Conservation (phyloP, 2,113 vertebrate species). For the Typhlomys cinereus region DNA sequence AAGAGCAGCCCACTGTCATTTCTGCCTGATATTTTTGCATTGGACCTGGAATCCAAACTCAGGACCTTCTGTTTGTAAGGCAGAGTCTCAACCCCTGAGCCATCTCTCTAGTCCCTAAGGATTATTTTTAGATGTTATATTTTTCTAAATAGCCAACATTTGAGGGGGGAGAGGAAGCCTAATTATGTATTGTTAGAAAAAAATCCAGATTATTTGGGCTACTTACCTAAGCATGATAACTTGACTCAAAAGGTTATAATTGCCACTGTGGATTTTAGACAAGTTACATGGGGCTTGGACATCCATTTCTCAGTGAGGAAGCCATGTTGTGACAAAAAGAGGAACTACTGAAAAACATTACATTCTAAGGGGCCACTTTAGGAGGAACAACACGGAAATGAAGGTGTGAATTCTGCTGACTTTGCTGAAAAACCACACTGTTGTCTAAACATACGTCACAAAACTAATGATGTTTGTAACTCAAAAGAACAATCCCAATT, state of each 20-base stretch:
- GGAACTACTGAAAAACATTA: not conserved
- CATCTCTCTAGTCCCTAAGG: conserved; percentile 8
- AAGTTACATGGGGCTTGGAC: not conserved
- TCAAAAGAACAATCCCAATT: not conserved
- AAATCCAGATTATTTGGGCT: conserved; percentile 3
- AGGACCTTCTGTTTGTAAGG: too few species aligned
- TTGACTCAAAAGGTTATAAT: not conserved
- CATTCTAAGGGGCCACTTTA: not conserved
- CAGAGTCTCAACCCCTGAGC: too few species aligned
- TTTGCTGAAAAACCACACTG: not conserved
- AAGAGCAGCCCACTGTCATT: too few species aligned
- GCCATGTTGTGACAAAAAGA: not conserved
- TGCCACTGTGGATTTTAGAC: not conserved
- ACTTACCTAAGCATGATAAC: not conserved
- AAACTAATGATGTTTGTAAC: not conserved
- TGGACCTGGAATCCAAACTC: too few species aligned
- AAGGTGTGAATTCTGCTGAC: not conserved
- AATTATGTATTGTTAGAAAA: not conserved
- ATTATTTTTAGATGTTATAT: not conserved
- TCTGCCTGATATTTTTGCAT: too few species aligned
- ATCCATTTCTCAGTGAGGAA: not conserved
- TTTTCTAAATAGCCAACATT: not conserved
- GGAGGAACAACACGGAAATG: not conserved
- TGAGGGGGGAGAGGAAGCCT: not conserved
- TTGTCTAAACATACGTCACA: not conserved